Base-by-base conservation (phyloP, 1,140 invertebrate genomes). In the Drosophila trapezifrons region DNA sequence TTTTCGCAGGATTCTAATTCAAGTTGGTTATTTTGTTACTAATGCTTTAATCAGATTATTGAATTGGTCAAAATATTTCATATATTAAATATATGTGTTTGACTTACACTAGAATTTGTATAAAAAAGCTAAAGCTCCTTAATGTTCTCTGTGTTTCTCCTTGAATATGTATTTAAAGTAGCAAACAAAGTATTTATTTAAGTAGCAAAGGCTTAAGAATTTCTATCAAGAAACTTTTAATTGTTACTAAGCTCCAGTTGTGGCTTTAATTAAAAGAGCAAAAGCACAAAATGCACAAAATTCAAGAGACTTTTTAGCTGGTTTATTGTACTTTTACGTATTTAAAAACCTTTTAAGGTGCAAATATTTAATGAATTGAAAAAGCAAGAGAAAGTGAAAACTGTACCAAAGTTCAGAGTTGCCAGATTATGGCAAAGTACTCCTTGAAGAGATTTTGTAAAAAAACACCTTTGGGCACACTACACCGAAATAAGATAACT, bases 191-290 rank as follows among this genome's bases (percentile, higher is more conserved):
- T 32, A 10, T 32, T 18, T 3, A 32, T 18, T 32, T 4, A 51
- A 7, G 8, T 18, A 10, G 12, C 7, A 20, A 35, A 20, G 0
- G 10, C 13, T 54, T 6, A 3, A 22, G 32, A 4, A n/a, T n/a
- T 54, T 20, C 4, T 0, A 20, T 52, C 18, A 6, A 15, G 4
- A 35, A 52, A 52, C 51, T 54, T 37, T 54, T 54, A 54, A 54
- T 54, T 54, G 18, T 5, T 20, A 6, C 29, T n/a, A 52, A 35
- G 18, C 51, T 54, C 32, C 8, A 10, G 37, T 22, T 37, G 32
- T n/a, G 29, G 17, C 13, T 22, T 54, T 22, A 54, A 54, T 54
- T 54, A 37, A 54, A 54, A 54, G 18, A 37, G 29, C 29, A 35
- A 54, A 54, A 10, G 0, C 29, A 10, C 18, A 52, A 35, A 20